Base-by-base conservation (phyloP, 2,797 vertebrate genomes). In the Apogon hyalosoma region DNA sequence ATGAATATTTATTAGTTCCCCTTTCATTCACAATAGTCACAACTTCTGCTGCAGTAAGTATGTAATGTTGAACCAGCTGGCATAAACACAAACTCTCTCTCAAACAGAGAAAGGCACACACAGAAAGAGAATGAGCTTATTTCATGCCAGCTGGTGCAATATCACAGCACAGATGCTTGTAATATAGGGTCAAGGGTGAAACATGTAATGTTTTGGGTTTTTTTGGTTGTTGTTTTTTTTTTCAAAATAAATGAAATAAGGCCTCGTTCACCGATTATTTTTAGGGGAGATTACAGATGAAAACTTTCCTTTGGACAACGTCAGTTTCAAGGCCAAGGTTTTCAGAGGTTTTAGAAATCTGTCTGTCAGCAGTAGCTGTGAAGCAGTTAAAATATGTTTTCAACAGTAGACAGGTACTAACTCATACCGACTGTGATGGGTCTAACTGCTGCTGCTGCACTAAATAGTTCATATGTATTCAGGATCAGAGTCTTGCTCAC, bases 401-500 rank as follows among this genome's bases (percentile, higher is more conserved):
- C 11, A 45, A 11, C 12, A 11, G 12, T 28, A 6, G 56, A 75
- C 55, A 73, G 47, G 13, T 59, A 45, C 43, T 62, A 60, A 69
- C 31, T 61, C 55, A 47, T 4, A 39, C n/a, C 59, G 60, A 69
- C 61, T 56, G 46, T 21, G 16, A 64, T 43, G 69, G 69, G 70
- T 2, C 47, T 19, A 40, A 21, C 55, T 47, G 38, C 48, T 57
- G 54, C 57, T 40, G 33, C 43, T 52, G 52, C 36, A 55, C 62
- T 60, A 24, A 43, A 58, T 56, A 18, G 63, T 75, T 69, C 59
- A 77, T 75, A 75, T 68, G 77, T 69, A 80, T 82, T 80, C 73
- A 57, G 52, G 28, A 36, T 63, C 16, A 48, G 12, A 63, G 58
- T 52, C 60, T 12, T 52, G 48, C 50, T 43, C 33, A 64, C 63